Conservation (phyloP, 2,113 vertebrate species). For the Empidonax alnorum region DNA sequence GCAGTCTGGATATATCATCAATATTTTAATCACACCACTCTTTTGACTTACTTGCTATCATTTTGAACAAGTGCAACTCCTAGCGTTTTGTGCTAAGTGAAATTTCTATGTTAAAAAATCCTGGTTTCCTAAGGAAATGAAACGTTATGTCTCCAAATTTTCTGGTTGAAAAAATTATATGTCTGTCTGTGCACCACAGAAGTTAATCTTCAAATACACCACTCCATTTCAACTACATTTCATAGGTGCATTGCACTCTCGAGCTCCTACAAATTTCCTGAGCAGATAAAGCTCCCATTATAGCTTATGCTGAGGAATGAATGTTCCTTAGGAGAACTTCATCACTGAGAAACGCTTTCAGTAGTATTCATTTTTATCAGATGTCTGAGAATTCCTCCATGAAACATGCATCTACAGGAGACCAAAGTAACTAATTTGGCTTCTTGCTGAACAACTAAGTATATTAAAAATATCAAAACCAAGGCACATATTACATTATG, state of each 20-base stretch:
- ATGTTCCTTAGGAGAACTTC: neutral
- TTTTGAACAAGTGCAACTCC: neutral
- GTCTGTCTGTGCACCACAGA: neutral
- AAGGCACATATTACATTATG: neutral
- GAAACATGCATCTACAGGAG: neutral
- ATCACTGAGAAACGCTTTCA: neutral
- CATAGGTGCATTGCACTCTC: neutral
- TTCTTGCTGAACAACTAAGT: neutral
- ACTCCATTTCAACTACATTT: neutral
- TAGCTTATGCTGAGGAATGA: neutral
- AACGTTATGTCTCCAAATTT: neutral
- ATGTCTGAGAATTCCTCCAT: neutral
- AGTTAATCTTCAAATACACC: neutral
- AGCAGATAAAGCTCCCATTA: neutral
- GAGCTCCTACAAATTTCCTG: neutral
- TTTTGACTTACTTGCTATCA: neutral
- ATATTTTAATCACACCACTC: neutral
- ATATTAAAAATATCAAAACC: neutral
- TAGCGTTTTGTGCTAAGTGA: neutral
- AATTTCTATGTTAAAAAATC: neutral
- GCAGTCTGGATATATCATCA: neutral
- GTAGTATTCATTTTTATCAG: neutral
- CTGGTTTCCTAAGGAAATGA: slow-evolving; percentile 7
- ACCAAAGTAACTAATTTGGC: neutral
- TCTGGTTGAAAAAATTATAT: neutral